These are phyloP conservation scores for Pseudorhiza aurosa DNA, from an alignment of 30 jellyfish, hydroid and myxozoan genomes.

Conservation along the genomic window DNA sequence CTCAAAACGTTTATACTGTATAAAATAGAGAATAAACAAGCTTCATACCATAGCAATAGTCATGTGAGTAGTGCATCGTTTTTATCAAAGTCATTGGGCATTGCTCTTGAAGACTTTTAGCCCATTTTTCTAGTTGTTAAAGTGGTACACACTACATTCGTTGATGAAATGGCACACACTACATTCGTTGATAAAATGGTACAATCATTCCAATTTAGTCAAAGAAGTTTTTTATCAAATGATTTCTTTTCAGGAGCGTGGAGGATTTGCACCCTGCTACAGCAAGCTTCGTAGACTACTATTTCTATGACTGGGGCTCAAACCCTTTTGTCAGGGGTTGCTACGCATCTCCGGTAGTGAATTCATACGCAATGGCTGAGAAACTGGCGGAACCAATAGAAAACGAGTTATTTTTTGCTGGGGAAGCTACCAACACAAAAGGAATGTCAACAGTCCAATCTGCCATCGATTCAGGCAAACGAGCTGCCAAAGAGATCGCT, in stretches of 20 bases:
- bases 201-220: too few relatives aligned
- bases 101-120: too few relatives aligned
- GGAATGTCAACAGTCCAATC: constrained; percentile 60
- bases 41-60: too few relatives aligned
- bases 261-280: constrained; percentile 41
- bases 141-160: too few relatives aligned
- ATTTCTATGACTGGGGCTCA: constrained; percentile 63
- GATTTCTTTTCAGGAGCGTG: constrained; percentile 24
- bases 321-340: constrained; percentile 56
- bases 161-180: too few relatives aligned
- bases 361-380: constrained; percentile 45
- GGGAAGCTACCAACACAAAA: constrained; percentile 54
- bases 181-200: too few relatives aligned
- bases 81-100: too few relatives aligned
- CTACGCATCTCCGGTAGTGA: constrained; percentile 63
- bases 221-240: neutral
- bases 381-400: constrained; percentile 47
- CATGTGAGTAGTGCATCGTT: too few relatives aligned
- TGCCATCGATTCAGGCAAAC: constrained; percentile 62
- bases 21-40: too few relatives aligned
- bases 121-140: too few relatives aligned
- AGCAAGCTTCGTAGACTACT: constrained; percentile 34
- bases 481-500: constrained; percentile 64
- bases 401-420: constrained; percentile 59
- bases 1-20: too few relatives aligned